Evolutionary conservation across 2,888 invertebrate species (phyloP), one percentile per base, ranked within the genome.

Genomic region (Drosophila suboccidentalis): DNA sequence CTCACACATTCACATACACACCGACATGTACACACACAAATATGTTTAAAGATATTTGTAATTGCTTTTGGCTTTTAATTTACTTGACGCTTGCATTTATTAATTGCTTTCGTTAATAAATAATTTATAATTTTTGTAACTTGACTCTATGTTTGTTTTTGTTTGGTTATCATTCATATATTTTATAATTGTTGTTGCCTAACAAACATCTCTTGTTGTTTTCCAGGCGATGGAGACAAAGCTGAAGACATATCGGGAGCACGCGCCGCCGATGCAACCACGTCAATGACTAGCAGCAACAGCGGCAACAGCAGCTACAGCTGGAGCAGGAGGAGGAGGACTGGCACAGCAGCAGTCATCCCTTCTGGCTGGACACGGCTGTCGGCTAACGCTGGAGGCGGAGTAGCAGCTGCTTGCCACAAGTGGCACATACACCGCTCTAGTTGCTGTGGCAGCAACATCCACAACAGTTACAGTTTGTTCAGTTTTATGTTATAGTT

Each of bases 181-280:
- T 36, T 34, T 13, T 53, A 38, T 41, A 19, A 22, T 34, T 34
- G n/a, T 22, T 43, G 22, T 29, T 36, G 44, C 39, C 32, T 53
- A 39, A 47, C 50, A 38, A 36, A 39, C 11, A 43, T 36, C 10
- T 55, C 15, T 71, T 36, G 51, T 17, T 54, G 38, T 63, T 50
- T 91, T 89, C 11, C 82, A 92, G 93, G 90, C 92, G 50, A 92
- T 93, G 91, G 93, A 93, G 80, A 92, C 93, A 51, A 93, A 92
- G 74, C 86, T 93, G 79, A 93, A 93, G 87, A 91, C 92, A 58
- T 93, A 93, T 76, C 92, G 93, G 47, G 92, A 92, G 65, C 91
- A 92, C 70, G 90, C 90, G 32, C 91, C 91, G 60, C 84, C 90
- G 13, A 80, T 90, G 82, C 92, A 90, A 65, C 92, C 92, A 70